Percentiles rank a stretch among this genome's conserved stretches.
Evolutionary conservation across 2,113 vertebrate species (phyloP).

Genomic region (Turnix velox): DNA sequence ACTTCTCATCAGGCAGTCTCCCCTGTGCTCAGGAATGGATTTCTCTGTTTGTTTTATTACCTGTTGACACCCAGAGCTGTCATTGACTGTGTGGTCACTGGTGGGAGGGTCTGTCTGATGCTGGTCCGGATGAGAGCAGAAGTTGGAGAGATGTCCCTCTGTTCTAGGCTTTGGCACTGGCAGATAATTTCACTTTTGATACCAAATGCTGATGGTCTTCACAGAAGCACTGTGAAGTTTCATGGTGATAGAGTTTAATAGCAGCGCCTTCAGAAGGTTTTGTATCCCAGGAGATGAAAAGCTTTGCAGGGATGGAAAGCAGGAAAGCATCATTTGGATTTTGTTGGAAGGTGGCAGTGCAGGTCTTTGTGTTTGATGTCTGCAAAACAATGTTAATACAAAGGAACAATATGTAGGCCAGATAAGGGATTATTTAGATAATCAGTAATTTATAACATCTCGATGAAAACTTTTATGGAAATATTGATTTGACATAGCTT

Average conservation of each 20-base stretch:
- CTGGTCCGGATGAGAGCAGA: accelerated
- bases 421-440: not conserved
- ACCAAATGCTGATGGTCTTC: not conserved
- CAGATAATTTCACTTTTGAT: not conserved
- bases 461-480: not conserved
- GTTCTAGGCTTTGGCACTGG: not conserved
- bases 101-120: accelerated
- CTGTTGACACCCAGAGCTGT: not conserved
- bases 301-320: not conserved
- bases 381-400: not conserved
- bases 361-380: accelerated
- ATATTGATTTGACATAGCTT: not conserved
- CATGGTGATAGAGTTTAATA: accelerated
- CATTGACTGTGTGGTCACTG: accelerated
- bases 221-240: not conserved
- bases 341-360: not conserved
- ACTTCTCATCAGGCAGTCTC: not conserved
- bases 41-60: accelerated
- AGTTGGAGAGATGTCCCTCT: not conserved
- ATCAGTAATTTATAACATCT: not conserved
- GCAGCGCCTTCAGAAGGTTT: not conserved
- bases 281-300: not conserved
- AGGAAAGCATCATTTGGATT: accelerated
- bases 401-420: not conserved
- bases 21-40: accelerated